These are phyloP conservation scores for Pseudomyrmex sp. DNA, from an alignment of 1,140 invertebrate genomes.

Conservation along the genomic window DNA sequence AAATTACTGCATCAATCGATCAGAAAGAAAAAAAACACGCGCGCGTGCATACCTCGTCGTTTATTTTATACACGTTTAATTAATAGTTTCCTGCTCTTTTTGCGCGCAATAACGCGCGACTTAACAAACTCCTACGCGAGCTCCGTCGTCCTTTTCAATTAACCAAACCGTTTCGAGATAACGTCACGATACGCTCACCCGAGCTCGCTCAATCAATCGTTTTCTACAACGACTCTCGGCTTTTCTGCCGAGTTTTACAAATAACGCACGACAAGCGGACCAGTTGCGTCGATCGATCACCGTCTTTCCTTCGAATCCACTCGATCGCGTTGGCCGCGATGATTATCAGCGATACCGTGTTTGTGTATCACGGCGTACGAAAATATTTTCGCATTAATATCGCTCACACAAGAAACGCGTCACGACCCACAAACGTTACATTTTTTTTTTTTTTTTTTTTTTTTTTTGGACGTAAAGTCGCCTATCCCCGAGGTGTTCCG, in stretches of 20 bases:
- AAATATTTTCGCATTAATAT: slow-evolving; percentile 50
- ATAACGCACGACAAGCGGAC: slow-evolving; percentile 24
- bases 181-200: neutral
- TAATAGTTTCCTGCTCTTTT: slow-evolving; percentile 19
- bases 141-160: slow-evolving; percentile 37
- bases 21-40: neutral
- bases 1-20: neutral
- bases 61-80: neutral
- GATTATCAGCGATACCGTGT: slow-evolving; percentile 14
- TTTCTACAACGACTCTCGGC: neutral
- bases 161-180: slow-evolving; percentile 20
- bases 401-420: neutral
- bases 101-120: slow-evolving; percentile 13
- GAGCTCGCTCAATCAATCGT: slow-evolving; percentile 26
- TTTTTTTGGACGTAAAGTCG: slow-evolving; percentile 7
- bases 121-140: slow-evolving; percentile 33
- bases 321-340: slow-evolving; percentile 12
- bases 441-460: slow-evolving; percentile 16
- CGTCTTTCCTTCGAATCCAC: slow-evolving; percentile 34
- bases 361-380: neutral
- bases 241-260: slow-evolving; percentile 46
- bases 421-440: slow-evolving; percentile 3
- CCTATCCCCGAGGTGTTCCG: slow-evolving; percentile 7
- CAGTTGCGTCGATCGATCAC: slow-evolving; percentile 39
- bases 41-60: too few relatives aligned